A percentile compares a stretch with the other conserved stretches of the same genome.
phyloP scores from a whole-genome alignment of 2,113 vertebrate species.

The Limanda limanda region DNA sequence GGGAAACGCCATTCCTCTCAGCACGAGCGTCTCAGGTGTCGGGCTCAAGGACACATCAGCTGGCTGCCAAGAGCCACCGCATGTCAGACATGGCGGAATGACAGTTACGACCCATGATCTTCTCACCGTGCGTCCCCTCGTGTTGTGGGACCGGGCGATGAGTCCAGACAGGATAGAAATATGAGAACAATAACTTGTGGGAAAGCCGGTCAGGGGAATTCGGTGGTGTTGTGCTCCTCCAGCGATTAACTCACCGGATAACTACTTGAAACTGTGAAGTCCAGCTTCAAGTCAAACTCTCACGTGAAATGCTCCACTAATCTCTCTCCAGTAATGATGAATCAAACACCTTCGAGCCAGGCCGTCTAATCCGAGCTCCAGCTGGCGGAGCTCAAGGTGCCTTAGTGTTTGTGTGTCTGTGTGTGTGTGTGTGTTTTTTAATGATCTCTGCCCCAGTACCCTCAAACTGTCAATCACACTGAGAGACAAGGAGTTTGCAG shows the following conservation, averaged over 20 bases:
- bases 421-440: conserved; percentile 37
- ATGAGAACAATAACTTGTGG: background rate
- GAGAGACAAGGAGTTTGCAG: background rate
- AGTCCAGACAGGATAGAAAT: background rate
- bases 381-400: conserved; percentile 54
- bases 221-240: background rate
- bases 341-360: conserved; percentile 35
- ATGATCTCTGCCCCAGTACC: conserved; percentile 68
- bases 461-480: conserved; percentile 73
- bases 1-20: background rate
- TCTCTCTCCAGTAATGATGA: conserved; percentile 54
- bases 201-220: background rate
- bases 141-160: background rate
- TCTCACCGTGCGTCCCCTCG: background rate
- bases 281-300: background rate
- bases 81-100: background rate
- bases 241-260: too few species aligned
- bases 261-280: too few species aligned
- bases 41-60: background rate
- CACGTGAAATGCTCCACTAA: background rate
- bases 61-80: background rate
- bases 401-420: conserved; percentile 18
- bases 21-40: background rate
- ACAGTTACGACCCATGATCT: conserved; percentile 9
- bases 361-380: conserved; percentile 58